Evolutionary conservation across 1,140 invertebrate species (phyloP).

Genomic region (Drosophila orena): DNA sequence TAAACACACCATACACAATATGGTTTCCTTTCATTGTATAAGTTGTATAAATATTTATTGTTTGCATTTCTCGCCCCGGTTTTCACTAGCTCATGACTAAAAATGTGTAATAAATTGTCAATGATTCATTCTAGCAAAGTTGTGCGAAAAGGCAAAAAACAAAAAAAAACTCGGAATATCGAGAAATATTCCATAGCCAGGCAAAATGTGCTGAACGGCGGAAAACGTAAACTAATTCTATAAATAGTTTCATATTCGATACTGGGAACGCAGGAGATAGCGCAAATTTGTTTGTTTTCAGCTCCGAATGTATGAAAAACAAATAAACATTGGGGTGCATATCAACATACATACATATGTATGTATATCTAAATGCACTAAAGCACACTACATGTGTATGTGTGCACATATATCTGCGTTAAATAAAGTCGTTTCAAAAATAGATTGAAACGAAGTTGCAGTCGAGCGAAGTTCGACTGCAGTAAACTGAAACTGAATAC

Average conservation of each 20-base stretch:
- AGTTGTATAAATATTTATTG: conserved; percentile 43
- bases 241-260: conserved; percentile 42
- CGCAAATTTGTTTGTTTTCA: conserved; percentile 42
- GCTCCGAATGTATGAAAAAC: conserved; percentile 43
- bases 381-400: conserved; percentile 2
- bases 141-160: conserved; percentile 1
- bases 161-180: conserved; percentile 19
- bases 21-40: conserved; percentile 31
- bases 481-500: conserved; percentile 37
- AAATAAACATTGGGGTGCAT: conserved; percentile 34
- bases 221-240: conserved; percentile 43
- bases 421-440: conserved; percentile 41
- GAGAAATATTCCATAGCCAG: conserved; percentile 45
- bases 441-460: conserved; percentile 39
- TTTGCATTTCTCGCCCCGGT: conserved; percentile 27
- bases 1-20: conserved; percentile 19
- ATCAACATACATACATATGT: conserved; percentile 7
- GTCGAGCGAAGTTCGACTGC: conserved; percentile 30
- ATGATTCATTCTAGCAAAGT: conserved; percentile 40
- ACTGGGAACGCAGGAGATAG: conserved; percentile 21
- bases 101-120: conserved; percentile 35
- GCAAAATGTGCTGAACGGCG: conserved; percentile 29
- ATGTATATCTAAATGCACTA: conserved; percentile 4
- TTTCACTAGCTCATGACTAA: conserved; percentile 1
- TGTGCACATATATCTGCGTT: not conserved